Evolutionary conservation across 64 coral and sea anemone genomes (phyloP), one percentile per base, ranked within the genome.

Genomic region (Porites australiensis): DNA sequence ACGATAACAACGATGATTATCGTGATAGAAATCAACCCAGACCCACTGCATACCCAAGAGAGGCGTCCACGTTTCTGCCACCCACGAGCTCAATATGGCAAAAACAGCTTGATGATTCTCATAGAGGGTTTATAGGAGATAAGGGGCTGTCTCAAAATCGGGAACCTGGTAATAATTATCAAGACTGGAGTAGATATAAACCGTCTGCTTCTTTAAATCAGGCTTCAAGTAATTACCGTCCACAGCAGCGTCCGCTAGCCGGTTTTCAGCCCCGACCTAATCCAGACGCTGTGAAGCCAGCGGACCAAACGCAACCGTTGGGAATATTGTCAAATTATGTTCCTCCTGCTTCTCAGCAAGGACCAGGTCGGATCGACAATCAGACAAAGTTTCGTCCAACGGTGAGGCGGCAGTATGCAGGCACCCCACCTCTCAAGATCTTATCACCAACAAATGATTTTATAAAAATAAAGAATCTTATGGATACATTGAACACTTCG

Each of bases 301-400:
- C 3, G 4, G 8, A 43, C 61, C 45, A 51, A 45, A 64, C 48
- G 12, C 81, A 84, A 16, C 19, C 61, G 21, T 21, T 43, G 51
- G 64, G 81, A 10, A 11, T 63, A 13, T n/a, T 68, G n/a, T 22
- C 81, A 68, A 18, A 52, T 3, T 84, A 54, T 64, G 61, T 68
- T 48, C 81, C 63, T 68, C 81, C 81, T 1, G 18, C 63, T 76
- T 50, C 73, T 50, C 58, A 50, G 68, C 45, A 47, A 27, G 47
- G 3, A n/a, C 18, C 19, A 6, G 13, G 16, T 51, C 22, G 23
- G 9, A 43, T 82, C 3, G 45, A 16, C 69, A 69, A 64, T 44
- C 13, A 22, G 63, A 69, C 81, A 13, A 84, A n/a, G 44, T 69
- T 84, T 68, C 81, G 44, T 16, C 81, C 81, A 20, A 84, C 81